Percentiles rank a stretch among this genome's conserved stretches.
These are phyloP conservation scores for Noctua janthina DNA, from an alignment of 2,888 invertebrate species.

Conservation along the genomic window DNA sequence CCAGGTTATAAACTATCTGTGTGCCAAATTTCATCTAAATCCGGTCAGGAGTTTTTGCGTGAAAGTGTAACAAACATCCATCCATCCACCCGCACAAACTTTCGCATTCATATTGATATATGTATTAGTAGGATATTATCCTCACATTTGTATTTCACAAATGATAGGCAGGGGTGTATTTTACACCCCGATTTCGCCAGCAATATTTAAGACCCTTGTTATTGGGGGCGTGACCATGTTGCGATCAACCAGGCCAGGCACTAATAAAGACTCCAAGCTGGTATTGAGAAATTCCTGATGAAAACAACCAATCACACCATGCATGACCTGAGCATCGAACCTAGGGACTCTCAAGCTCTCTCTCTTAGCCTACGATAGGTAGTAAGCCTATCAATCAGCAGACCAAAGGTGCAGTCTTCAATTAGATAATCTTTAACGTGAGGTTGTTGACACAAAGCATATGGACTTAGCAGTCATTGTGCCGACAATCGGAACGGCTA, in stretches of 20 bases:
- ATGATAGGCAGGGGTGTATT: too few species aligned
- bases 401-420: not conserved
- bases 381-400: not conserved
- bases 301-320: not conserved
- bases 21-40: too few species aligned
- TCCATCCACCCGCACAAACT: too few species aligned
- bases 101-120: too few species aligned
- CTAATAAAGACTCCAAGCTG: not conserved
- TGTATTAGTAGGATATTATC: too few species aligned
- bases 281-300: not conserved
- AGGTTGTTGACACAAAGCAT: constrained; percentile 24
- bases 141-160: too few species aligned
- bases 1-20: too few species aligned
- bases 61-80: too few species aligned
- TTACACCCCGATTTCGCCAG: too few species aligned
- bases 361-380: not conserved
- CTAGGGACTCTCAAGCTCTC: too few species aligned
- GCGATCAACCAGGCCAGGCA: not conserved
- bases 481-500: constrained; percentile 25
- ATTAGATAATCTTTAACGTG: constrained; percentile 10
- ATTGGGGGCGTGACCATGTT: not conserved
- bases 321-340: not conserved
- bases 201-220: not conserved
- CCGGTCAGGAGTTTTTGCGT: too few species aligned
- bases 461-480: not conserved